Conservation (phyloP, 2,888 invertebrate genomes). For the Synergus gifuensis region DNA sequence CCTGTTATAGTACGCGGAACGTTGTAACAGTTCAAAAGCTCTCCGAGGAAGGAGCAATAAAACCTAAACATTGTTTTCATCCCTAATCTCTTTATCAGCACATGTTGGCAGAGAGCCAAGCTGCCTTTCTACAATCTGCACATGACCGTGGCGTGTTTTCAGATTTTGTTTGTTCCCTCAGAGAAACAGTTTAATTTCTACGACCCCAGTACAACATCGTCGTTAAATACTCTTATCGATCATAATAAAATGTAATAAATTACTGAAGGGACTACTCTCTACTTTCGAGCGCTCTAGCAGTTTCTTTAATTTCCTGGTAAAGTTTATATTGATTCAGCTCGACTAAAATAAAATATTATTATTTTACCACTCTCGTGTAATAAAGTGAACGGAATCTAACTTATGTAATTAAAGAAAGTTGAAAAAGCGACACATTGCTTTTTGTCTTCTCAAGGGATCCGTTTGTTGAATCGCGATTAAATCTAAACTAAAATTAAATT, state of each 20-base stretch:
- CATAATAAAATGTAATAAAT: conserved; percentile 17
- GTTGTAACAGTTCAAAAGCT: conserved; percentile 25
- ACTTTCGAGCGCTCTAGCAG: background rate
- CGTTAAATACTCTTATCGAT: conserved; percentile 17
- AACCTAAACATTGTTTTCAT: conserved; percentile 70
- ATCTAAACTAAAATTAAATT: background rate
- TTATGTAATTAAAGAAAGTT: conserved; percentile 1
- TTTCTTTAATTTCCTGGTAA: background rate
- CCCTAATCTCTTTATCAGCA: conserved; percentile 74
- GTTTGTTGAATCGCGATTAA: background rate
- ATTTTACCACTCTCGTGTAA: background rate
- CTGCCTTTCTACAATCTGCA: conserved; percentile 54
- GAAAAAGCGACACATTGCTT: background rate
- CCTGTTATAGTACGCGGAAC: background rate
- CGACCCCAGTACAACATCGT: background rate
- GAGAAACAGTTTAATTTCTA: conserved; percentile 30
- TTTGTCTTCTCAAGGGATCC: background rate
- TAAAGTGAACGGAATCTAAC: background rate
- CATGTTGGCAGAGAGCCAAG: conserved; percentile 69
- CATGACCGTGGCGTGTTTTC: conserved; percentile 28
- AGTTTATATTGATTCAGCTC: background rate
- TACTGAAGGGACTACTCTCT: background rate
- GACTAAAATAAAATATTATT: no score
- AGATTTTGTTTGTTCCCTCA: conserved; percentile 10
- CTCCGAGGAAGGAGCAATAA: conserved; percentile 46